Conservation (phyloP, 2,797 vertebrate species). For the Pterois miles region DNA sequence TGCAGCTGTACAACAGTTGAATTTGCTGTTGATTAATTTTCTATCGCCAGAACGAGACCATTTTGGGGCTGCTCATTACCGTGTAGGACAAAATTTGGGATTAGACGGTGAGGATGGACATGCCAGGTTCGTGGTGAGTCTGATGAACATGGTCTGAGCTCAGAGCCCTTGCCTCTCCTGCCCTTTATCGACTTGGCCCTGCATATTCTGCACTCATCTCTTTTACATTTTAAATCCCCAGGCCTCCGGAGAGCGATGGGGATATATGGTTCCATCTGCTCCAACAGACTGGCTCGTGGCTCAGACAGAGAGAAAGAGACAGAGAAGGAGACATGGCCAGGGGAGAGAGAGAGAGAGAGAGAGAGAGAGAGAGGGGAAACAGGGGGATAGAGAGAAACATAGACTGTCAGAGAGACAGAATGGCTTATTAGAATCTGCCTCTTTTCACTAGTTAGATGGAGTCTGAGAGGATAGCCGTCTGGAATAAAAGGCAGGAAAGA, state of each 20-base stretch:
- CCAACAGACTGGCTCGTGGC: constrained; percentile 73
- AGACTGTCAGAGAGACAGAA: constrained; percentile 71
- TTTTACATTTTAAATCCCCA: constrained; percentile 82
- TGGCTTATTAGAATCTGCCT: constrained; percentile 76
- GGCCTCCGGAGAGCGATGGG: constrained; percentile 73
- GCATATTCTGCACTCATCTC: constrained; percentile 64
- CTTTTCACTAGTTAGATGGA: constrained; percentile 67
- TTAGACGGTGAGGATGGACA: constrained; percentile 7
- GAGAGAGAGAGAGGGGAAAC: constrained; percentile 22
- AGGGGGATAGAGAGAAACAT: constrained; percentile 55
- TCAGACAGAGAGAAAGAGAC: constrained; percentile 64
- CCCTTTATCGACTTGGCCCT: constrained; percentile 60
- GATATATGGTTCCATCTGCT: constrained; percentile 84
- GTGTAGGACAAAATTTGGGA: constrained; percentile 14
- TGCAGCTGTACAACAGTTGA: background rate
- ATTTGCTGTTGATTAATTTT: background rate
- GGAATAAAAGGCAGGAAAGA: constrained; percentile 44
- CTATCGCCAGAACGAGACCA: background rate
- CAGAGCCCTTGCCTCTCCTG: constrained; percentile 42
- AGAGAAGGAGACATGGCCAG: constrained; percentile 48
- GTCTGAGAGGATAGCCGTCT: constrained; percentile 59
- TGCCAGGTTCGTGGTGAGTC: background rate
- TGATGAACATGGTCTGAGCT: constrained; percentile 41
- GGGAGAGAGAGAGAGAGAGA: constrained; percentile 8
- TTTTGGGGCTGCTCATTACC: background rate